Evolutionary conservation across 2,888 invertebrate species (phyloP).

Genomic region (Orgyia antiqua): DNA sequence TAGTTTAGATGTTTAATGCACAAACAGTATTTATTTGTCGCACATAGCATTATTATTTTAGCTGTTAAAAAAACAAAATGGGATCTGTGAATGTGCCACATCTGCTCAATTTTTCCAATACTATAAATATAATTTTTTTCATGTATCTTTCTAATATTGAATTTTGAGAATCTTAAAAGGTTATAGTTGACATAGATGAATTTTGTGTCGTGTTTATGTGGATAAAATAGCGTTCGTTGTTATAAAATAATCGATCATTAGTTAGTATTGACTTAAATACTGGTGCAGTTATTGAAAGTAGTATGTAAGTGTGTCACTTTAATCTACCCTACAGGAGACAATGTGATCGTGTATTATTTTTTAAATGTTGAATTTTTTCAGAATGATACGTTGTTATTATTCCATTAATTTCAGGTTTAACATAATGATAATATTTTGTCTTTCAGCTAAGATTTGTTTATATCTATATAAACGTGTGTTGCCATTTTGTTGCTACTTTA

Average conservation of each 20-base stretch:
- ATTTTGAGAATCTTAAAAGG: constrained; percentile 30
- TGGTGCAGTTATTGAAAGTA: too few species aligned
- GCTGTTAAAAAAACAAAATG: constrained; percentile 27
- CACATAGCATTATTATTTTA: constrained; percentile 16
- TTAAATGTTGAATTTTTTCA: too few species aligned
- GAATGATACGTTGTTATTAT: too few species aligned
- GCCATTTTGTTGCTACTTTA: too few species aligned
- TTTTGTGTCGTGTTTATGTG: constrained; percentile 32
- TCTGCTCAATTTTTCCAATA: constrained; percentile 63
- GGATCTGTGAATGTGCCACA: constrained; percentile 55
- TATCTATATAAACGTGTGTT: too few species aligned
- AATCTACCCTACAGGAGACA: too few species aligned
- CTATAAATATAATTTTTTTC: constrained; percentile 35
- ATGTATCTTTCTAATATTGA: constrained; percentile 31
- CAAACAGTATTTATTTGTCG: constrained; percentile 12
- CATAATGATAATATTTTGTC: too few species aligned
- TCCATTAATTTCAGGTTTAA: too few species aligned
- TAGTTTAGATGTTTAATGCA: constrained; percentile 32
- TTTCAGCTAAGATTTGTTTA: too few species aligned
- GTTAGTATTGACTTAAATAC: too few species aligned
- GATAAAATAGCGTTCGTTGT: constrained; percentile 10
- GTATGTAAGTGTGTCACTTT: too few species aligned
- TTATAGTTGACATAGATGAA: constrained; percentile 29
- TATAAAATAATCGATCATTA: constrained; percentile 9
- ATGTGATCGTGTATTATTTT: too few species aligned